A percentile compares a stretch with the other conserved stretches of the same genome.
Evolutionary conservation across 2,113 vertebrate species (phyloP).

Genomic region (Leptobrachium ailaonicum): DNA sequence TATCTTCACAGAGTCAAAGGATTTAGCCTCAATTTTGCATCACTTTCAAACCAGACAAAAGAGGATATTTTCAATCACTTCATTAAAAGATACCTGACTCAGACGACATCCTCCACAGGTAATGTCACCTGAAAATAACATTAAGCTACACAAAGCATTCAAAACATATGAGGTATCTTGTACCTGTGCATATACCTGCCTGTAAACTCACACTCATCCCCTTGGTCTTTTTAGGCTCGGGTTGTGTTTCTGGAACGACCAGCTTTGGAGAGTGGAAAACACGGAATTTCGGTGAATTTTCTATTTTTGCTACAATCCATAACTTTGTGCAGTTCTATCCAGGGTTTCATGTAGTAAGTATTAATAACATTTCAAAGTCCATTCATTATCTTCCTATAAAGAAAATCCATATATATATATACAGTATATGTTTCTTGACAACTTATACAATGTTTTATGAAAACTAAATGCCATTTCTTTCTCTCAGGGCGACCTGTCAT

Average conservation of each 20-base stretch:
- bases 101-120: constrained; percentile 37
- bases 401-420: not conserved
- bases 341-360: constrained; percentile 28
- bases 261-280: not conserved
- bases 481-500: not conserved
- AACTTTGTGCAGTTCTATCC: constrained; percentile 4
- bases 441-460: no score
- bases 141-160: not conserved
- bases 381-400: no score
- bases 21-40: constrained; percentile 9
- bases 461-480: not conserved
- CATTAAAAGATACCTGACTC: constrained; percentile 38
- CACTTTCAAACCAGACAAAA: constrained; percentile 30
- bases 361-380: no score
- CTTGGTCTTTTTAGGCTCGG: not conserved
- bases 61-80: constrained; percentile 20
- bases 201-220: not conserved
- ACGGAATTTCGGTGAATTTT: constrained; percentile 12
- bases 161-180: no score
- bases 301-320: constrained; percentile 2
- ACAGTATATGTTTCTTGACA: not conserved
- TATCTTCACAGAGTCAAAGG: constrained; percentile 45
- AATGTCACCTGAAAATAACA: not conserved
- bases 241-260: not conserved
- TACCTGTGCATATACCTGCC: no score